phyloP scores from a whole-genome alignment of 2,888 invertebrate genomes.

The Temnothorax ravouxi region DNA sequence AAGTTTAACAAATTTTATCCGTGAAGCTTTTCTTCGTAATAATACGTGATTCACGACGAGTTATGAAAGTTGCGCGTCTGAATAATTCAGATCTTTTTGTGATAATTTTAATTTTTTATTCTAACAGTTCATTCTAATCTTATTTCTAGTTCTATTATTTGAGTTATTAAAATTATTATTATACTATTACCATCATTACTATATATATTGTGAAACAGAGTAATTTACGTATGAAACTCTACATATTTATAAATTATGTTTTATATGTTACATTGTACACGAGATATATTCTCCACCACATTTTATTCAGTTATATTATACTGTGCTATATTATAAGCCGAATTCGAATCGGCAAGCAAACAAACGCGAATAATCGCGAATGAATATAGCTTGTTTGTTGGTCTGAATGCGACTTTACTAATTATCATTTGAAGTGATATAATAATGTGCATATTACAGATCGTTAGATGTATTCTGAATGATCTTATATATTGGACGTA shows the following conservation, averaged over 20 bases:
- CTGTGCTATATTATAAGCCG: neutral
- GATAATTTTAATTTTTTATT: neutral
- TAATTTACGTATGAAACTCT: neutral
- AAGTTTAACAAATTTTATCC: neutral
- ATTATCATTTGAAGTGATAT: neutral
- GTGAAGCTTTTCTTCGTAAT: neutral
- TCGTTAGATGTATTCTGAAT: neutral
- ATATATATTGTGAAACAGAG: neutral
- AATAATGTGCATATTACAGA: too few species aligned
- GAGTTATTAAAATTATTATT: neutral
- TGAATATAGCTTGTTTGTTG: slow-evolving; percentile 9
- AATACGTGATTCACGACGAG: neutral
- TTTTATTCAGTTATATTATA: neutral
- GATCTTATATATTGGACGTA: slow-evolving; percentile 7
- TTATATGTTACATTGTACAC: neutral
- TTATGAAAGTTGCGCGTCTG: neutral
- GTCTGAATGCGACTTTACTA: neutral
- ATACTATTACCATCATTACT: too few species aligned
- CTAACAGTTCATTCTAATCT: neutral
- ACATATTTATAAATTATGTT: slow-evolving; percentile 2
- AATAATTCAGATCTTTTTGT: neutral
- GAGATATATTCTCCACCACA: neutral
- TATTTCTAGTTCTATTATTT: neutral
- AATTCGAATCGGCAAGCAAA: neutral
- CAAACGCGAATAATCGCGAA: neutral